Percentiles rank a stretch among this genome's conserved stretches.
These are phyloP conservation scores for Lontra canadensis DNA, from an alignment of 2,113 vertebrate genomes.

Conservation along the genomic window DNA sequence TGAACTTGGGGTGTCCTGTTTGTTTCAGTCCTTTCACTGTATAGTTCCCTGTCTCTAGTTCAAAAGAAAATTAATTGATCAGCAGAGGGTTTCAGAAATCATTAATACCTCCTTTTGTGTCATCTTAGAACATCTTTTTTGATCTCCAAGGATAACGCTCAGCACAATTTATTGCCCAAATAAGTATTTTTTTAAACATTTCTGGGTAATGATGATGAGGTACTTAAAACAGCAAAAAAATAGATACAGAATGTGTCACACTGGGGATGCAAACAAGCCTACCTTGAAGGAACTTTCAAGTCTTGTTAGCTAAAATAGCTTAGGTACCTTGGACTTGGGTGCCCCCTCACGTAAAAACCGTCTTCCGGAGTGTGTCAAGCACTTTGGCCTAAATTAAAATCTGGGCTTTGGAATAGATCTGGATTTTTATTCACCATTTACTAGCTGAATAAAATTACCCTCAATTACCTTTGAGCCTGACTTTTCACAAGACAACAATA, in stretches of 20 bases:
- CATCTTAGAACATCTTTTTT: neutral
- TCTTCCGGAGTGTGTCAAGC: neutral
- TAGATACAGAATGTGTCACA: neutral
- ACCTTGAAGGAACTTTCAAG: neutral
- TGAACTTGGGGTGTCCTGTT: neutral
- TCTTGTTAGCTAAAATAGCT: neutral
- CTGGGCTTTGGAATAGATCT: neutral
- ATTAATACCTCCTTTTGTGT: neutral
- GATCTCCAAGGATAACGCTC: neutral
- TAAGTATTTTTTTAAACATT: conserved; percentile 20
- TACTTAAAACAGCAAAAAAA: neutral
- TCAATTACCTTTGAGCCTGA: neutral
- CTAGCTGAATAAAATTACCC: neutral
- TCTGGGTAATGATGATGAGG: neutral
- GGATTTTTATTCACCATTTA: neutral
- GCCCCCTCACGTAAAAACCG: neutral
- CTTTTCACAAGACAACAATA: neutral
- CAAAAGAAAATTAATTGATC: neutral
- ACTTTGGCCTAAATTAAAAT: neutral
- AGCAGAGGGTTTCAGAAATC: conserved; percentile 1
- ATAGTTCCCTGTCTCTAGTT: conserved; percentile 45
- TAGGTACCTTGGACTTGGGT: neutral
- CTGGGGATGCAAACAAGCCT: neutral
- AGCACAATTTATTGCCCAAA: neutral
- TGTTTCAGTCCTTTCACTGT: neutral